Base-by-base conservation (phyloP, 1,140 invertebrate genomes). In the Aphidius gifuensis region DNA sequence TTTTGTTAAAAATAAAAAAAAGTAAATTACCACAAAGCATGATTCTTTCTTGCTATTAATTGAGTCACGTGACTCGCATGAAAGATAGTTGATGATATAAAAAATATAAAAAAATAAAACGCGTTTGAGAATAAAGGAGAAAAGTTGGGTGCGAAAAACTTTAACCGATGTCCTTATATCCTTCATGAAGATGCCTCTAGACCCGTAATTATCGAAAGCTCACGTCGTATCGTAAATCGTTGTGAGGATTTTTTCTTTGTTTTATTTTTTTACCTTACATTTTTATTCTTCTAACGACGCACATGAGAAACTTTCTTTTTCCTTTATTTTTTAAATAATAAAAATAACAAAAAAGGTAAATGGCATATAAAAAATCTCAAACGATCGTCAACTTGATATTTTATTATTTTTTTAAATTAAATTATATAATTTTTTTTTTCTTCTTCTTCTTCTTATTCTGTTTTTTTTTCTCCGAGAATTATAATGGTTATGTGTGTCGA, bases 211-310 rank as follows among this genome's bases (percentile, higher is more conserved):
- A 55, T 43, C 53, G 53, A 7, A 55, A n/a, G 39, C n/a, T 55
- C 53, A 55, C 53, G 53, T 42, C 40, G 53, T 55, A 55, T 43
- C 53, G 53, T 55, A 55, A 55, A 55, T 43, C 11, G 9, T 6
- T 6, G 53, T 9, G 42, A 55, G 42, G n/a, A 40, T 42, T 55
- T 40, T 42, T 55, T 40, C 39, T 8, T 6, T n/a, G 43, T 40
- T 0, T 43, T 16, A 16, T 16, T 16, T 16, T 16, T 16, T 16
- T 16, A 16, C 16, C 16, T 16, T 16, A 16, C 16, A 16, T 5
- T 55, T 55, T 42, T 43, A 39, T 55, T 6, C 39, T 21, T 55
- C 23, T 43, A 53, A 32, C 16, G n/a, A 21, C 21, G 38, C 21
- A 53, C 50, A 42, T 45, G 47, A 21, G 21, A 60, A 43, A 9